Evolutionary conservation across 2,797 vertebrate genomes (phyloP).

Genomic region (Momotus momota): DNA sequence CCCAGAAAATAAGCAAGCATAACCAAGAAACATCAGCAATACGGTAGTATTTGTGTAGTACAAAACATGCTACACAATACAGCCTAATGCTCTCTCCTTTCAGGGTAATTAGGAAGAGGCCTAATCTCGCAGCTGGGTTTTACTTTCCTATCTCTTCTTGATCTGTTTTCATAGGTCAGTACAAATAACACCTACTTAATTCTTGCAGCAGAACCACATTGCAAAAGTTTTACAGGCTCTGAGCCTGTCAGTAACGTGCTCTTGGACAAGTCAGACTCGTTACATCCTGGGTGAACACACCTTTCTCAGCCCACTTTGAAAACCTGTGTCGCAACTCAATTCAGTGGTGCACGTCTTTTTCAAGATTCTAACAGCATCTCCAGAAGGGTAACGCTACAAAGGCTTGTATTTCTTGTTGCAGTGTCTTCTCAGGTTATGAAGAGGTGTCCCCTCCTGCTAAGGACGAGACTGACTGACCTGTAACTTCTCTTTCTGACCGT

Average conservation of each 20-base stretch:
- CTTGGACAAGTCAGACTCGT: background rate
- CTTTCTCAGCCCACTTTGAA: background rate
- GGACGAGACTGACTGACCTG: background rate
- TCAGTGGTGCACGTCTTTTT: rapidly evolving
- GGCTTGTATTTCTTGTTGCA: background rate
- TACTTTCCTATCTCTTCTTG: background rate
- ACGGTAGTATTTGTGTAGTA: no score
- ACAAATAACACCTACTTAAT: background rate
- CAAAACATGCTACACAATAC: background rate
- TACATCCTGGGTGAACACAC: background rate
- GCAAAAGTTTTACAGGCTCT: background rate
- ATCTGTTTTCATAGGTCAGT: background rate
- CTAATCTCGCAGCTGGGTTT: background rate
- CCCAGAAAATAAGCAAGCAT: background rate
- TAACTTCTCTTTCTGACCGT: background rate
- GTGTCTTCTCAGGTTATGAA: background rate
- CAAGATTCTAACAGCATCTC: background rate
- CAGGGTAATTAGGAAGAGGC: background rate
- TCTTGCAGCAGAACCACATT: background rate
- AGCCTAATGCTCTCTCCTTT: background rate
- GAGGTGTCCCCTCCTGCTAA: background rate
- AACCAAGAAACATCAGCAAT: background rate
- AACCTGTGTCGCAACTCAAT: background rate
- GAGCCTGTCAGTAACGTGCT: rapidly evolving
- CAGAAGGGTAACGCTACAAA: background rate